Evolutionary conservation across 2,113 vertebrate species (phyloP).

Genomic region (Polypterus bichir): DNA sequence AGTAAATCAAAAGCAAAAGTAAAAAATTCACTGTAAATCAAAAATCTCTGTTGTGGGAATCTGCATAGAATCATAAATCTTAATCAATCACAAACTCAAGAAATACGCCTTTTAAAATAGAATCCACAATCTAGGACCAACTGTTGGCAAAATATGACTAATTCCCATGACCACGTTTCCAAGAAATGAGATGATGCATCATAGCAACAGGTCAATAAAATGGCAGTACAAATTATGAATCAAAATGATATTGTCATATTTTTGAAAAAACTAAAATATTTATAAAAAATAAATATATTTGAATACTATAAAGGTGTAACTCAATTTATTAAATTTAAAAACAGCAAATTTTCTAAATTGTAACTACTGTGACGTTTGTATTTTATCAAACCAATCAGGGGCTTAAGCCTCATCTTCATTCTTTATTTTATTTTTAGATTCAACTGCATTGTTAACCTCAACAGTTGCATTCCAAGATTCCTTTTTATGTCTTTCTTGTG

Average conservation of each 20-base stretch:
- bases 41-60: too few relatives aligned
- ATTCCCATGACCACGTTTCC: too few relatives aligned
- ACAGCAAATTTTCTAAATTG: conserved; percentile 7
- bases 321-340: conserved; percentile 4
- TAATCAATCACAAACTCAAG: too few relatives aligned
- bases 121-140: too few relatives aligned
- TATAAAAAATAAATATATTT: not conserved
- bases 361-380: not conserved
- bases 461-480: too few relatives aligned
- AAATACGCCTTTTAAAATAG: too few relatives aligned
- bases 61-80: too few relatives aligned
- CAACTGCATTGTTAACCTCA: too few relatives aligned
- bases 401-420: not conserved
- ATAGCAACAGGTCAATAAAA: conserved; percentile 11
- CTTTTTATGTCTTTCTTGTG: too few relatives aligned
- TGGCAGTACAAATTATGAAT: conserved; percentile 8
- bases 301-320: conserved; percentile 1
- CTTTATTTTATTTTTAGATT: not conserved
- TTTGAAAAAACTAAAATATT: not conserved
- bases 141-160: too few relatives aligned
- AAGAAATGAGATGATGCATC: conserved; percentile 16
- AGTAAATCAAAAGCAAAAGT: too few relatives aligned
- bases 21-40: too few relatives aligned
- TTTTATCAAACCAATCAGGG: not conserved
- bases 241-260: conserved; percentile 10